A percentile compares a stretch with the other conserved stretches of the same genome.
Evolutionary conservation across 2,797 vertebrate genomes (phyloP).

Genomic region (Sandelia bainsii): DNA sequence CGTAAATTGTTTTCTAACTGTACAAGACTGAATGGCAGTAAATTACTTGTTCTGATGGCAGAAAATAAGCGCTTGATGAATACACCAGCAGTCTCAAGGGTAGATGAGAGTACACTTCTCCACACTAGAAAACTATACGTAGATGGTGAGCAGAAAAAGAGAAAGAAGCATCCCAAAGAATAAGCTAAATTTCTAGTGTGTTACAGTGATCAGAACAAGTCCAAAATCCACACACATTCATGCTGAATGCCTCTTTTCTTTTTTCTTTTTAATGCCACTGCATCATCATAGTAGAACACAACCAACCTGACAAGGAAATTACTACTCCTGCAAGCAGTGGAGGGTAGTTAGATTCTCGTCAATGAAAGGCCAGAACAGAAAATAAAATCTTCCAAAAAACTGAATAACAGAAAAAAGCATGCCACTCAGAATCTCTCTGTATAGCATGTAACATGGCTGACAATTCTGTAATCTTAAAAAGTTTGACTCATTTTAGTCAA

Average conservation of each 20-base stretch:
- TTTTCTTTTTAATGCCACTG: slow-evolving; percentile 35
- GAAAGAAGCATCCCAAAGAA: slow-evolving; percentile 9
- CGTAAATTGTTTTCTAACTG: slow-evolving; percentile 66
- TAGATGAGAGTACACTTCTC: slow-evolving; percentile 17
- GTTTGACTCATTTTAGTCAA: background rate
- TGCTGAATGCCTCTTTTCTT: background rate
- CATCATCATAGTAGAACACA: slow-evolving; percentile 30
- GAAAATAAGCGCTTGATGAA: slow-evolving; percentile 35
- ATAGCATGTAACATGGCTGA: background rate
- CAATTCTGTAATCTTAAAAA: no score
- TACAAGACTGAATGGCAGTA: slow-evolving; percentile 57
- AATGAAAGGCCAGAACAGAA: slow-evolving; percentile 23
- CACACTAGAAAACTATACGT: slow-evolving; percentile 9
- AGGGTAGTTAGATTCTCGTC: slow-evolving; percentile 20
- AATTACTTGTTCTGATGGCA: slow-evolving; percentile 60
- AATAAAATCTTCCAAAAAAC: slow-evolving; percentile 23
- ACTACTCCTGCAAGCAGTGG: slow-evolving; percentile 8
- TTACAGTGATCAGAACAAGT: background rate
- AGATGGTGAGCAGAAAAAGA: background rate
- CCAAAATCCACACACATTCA: background rate
- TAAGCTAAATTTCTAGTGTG: background rate
- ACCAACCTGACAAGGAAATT: slow-evolving; percentile 42
- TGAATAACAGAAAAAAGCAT: slow-evolving; percentile 12
- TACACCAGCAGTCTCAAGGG: slow-evolving; percentile 16
- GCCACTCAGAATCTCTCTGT: slow-evolving; percentile 7